Conservation (phyloP, 2,888 invertebrate genomes). For the Frankliniella fusca region DNA sequence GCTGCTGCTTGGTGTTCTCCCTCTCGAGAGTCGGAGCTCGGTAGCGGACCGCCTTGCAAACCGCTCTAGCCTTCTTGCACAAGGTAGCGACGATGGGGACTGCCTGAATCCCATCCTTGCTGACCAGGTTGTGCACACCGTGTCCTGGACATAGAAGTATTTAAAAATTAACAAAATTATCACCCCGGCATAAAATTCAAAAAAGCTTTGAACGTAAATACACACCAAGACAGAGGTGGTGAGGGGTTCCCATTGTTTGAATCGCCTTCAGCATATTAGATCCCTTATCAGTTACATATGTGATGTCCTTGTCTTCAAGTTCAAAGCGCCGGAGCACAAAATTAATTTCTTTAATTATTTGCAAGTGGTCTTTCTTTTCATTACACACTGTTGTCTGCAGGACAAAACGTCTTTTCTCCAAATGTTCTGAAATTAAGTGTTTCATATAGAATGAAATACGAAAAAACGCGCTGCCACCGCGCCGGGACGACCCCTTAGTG, state of each 20-base stretch:
- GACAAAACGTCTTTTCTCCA: not conserved
- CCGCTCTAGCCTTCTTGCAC: not conserved
- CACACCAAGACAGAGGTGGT: not conserved
- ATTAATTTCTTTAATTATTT: not conserved
- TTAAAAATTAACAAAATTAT: not conserved
- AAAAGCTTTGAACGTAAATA: not conserved
- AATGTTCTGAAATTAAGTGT: not conserved
- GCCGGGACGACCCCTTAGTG: no score
- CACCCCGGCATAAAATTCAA: not conserved
- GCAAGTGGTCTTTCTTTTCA: not conserved
- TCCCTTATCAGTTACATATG: not conserved
- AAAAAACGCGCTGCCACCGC: not conserved
- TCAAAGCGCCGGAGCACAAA: not conserved
- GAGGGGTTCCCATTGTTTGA: not conserved
- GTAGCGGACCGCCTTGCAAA: not conserved
- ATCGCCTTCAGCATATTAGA: not conserved
- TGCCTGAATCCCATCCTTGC: not conserved
- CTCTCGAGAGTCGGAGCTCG: not conserved
- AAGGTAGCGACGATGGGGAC: not conserved
- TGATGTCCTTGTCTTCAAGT: not conserved
- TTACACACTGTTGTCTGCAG: not conserved
- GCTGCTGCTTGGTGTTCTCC: not conserved
- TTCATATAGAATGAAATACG: not conserved
- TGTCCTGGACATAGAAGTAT: not conserved
- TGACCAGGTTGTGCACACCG: not conserved